Conservation (phyloP, 2,888 invertebrate species). For the Drosophila diplacantha region DNA sequence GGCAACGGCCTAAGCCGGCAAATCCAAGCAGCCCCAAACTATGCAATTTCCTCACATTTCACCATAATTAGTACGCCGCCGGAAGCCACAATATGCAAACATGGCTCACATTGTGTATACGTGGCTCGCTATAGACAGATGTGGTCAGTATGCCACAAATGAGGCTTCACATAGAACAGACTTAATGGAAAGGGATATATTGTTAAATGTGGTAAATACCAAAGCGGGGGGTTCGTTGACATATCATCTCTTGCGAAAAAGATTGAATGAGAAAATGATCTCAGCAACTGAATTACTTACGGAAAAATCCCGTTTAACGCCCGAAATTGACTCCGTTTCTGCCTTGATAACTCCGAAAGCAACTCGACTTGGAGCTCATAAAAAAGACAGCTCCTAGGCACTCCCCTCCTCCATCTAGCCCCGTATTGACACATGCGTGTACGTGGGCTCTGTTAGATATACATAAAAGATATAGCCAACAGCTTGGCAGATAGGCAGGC, state of each 20-base stretch:
- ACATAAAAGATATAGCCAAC: slow-evolving; percentile 29
- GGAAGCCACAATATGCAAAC: slow-evolving; percentile 40
- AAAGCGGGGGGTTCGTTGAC: not conserved
- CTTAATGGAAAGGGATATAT: not conserved
- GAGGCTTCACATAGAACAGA: not conserved
- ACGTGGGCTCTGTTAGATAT: slow-evolving; percentile 29
- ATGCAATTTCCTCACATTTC: no score
- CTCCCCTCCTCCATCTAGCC: not conserved
- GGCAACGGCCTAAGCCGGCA: slow-evolving; percentile 9
- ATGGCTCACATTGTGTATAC: slow-evolving; percentile 9
- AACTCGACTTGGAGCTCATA: slow-evolving; percentile 14
- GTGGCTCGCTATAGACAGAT: not conserved
- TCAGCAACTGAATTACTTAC: not conserved
- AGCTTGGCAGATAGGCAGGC: slow-evolving; percentile 20
- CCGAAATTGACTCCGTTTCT: slow-evolving; percentile 7
- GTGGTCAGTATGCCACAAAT: not conserved
- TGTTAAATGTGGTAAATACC: not conserved
- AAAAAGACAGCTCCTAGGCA: slow-evolving; percentile 10
- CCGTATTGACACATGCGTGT: slow-evolving; percentile 31
- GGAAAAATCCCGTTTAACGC: not conserved
- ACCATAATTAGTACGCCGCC: slow-evolving; percentile 58
- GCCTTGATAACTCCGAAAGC: slow-evolving; percentile 20
- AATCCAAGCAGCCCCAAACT: slow-evolving; percentile 32
- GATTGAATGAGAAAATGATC: not conserved
- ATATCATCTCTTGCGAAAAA: not conserved